These are phyloP conservation scores for Drosophila limbata DNA, from an alignment of 2,888 invertebrate species.

Conservation along the genomic window DNA sequence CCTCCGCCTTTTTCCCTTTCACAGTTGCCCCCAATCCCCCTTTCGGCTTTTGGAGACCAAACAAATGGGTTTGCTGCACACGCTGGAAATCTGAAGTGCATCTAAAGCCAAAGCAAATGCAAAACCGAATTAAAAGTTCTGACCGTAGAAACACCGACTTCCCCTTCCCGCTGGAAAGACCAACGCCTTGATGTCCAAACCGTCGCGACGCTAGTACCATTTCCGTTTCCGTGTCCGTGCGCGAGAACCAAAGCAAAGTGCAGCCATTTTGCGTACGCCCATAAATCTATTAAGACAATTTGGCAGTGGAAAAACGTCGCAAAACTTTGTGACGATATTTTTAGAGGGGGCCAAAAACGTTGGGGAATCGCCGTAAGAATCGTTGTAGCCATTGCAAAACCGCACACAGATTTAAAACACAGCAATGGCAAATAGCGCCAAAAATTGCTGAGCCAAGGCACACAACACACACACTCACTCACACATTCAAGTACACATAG, in stretches of 20 bases:
- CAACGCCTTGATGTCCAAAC: constrained; percentile 35
- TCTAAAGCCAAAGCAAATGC: constrained; percentile 24
- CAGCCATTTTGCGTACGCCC: constrained; percentile 81
- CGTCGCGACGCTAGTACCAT: constrained; percentile 40
- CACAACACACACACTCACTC: constrained; percentile 19
- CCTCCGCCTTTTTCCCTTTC: neutral
- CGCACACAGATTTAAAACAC: constrained; percentile 69
- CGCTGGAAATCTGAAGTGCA: neutral
- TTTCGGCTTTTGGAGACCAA: constrained; percentile 24
- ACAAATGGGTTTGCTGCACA: constrained; percentile 56
- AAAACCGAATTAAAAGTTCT: constrained; percentile 75
- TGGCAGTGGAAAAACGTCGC: constrained; percentile 64
- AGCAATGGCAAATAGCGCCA: constrained; percentile 52
- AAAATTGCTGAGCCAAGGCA: constrained; percentile 56
- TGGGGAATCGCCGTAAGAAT: neutral
- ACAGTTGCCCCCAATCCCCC: neutral
- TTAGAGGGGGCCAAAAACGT: constrained; percentile 5
- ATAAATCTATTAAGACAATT: constrained; percentile 81
- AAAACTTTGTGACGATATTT: constrained; percentile 58
- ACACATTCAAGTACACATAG: constrained; percentile 10
- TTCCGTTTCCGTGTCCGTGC: constrained; percentile 50
- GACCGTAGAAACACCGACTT: constrained; percentile 6
- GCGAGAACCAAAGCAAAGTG: constrained; percentile 55
- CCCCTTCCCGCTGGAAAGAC: neutral
- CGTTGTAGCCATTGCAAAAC: constrained; percentile 26